A percentile compares a stretch with the other conserved stretches of the same genome.
These are phyloP conservation scores for Anoplopoma fimbria DNA, from an alignment of 2,113 vertebrate genomes.

Conservation along the genomic window DNA sequence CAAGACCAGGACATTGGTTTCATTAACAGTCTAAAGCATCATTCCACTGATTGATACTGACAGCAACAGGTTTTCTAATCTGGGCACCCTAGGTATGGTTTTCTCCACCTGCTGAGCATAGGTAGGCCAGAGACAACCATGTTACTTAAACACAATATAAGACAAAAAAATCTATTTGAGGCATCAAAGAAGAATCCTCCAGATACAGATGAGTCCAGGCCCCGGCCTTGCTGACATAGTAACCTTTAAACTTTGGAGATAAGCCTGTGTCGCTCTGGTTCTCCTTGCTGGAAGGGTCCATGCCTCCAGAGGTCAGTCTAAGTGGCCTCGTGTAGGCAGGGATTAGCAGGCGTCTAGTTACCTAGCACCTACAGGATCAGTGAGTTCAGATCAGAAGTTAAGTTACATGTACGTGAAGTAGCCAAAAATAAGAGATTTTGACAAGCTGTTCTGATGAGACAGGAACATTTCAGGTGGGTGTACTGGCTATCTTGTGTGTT, in stretches of 20 bases:
- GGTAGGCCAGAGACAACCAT: neutral
- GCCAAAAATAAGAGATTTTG: neutral
- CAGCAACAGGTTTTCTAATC: neutral
- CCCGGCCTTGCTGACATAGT: neutral
- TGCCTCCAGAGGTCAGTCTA: conserved; percentile 6
- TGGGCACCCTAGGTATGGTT: neutral
- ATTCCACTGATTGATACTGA: neutral
- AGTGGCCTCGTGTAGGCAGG: neutral
- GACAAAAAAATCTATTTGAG: neutral
- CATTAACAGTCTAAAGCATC: neutral
- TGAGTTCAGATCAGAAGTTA: conserved; percentile 8
- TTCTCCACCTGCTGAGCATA: neutral
- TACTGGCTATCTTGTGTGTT: neutral
- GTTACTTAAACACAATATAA: neutral
- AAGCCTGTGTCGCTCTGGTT: neutral
- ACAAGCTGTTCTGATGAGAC: neutral
- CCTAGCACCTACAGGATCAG: conserved; percentile 14
- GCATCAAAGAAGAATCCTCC: neutral
- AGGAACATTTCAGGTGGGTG: neutral
- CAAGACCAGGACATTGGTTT: neutral
- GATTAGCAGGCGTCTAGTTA: conserved; percentile 32
- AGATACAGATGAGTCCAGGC: conserved; percentile 1
- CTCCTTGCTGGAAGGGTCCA: neutral
- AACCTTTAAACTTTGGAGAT: conserved; percentile 16
- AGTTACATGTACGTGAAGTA: neutral